Evolutionary conservation across 2,113 vertebrate genomes (phyloP).

Genomic region (Siphamia tubifer): DNA sequence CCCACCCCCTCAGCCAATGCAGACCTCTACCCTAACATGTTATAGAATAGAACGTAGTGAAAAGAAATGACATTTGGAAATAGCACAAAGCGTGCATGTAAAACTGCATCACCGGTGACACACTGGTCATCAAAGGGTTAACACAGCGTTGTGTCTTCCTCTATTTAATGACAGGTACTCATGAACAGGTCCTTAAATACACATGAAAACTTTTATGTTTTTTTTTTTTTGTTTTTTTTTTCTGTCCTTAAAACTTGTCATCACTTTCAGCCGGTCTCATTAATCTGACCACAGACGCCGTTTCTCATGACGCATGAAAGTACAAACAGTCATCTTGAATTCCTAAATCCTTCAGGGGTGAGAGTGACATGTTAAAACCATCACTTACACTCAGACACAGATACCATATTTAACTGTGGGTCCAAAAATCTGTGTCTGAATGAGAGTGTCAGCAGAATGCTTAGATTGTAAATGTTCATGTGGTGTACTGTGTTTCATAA

Average conservation of each 20-base stretch:
- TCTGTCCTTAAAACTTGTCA: background rate
- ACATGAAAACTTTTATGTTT: background rate
- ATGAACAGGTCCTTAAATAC: too few species aligned
- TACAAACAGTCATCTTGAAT: slow-evolving; percentile 20
- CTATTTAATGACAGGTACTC: too few species aligned
- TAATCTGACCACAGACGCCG: background rate
- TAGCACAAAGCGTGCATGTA: too few species aligned
- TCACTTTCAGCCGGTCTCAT: background rate
- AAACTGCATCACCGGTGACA: too few species aligned
- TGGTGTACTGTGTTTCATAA: slow-evolving; percentile 34
- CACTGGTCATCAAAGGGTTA: too few species aligned
- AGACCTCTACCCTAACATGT: too few species aligned
- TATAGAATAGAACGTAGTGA: too few species aligned
- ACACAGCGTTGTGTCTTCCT: too few species aligned
- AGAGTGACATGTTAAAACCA: slow-evolving; percentile 4
- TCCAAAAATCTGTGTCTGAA: slow-evolving; percentile 24
- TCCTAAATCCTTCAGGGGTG: slow-evolving; percentile 8
- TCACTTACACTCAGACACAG: background rate
- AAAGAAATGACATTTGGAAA: too few species aligned
- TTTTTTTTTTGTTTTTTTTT: background rate
- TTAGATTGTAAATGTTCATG: slow-evolving; percentile 40
- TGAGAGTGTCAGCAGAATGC: slow-evolving; percentile 45
- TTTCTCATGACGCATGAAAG: background rate
- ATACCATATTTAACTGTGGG: slow-evolving; percentile 1
- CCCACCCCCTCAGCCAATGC: too few species aligned